These are phyloP conservation scores for Ceryle rudis DNA, from an alignment of 2,797 vertebrate species.

Conservation along the genomic window DNA sequence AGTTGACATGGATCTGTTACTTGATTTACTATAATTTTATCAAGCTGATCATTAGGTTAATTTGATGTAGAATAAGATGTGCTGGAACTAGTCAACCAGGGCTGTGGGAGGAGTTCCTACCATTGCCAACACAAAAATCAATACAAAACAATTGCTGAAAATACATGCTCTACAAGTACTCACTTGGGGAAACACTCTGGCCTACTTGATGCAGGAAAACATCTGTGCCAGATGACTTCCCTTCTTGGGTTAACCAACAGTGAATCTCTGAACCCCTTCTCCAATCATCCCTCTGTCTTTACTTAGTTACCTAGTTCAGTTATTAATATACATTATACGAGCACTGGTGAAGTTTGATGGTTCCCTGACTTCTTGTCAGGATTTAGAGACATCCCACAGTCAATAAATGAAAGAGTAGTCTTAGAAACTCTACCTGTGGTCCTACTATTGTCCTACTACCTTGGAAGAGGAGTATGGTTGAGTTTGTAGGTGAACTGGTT, in stretches of 20 bases:
- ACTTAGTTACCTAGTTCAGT: not conserved
- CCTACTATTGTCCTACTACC: not conserved
- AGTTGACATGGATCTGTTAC: slow-evolving; percentile 16
- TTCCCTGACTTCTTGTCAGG: not conserved
- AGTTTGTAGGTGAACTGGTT: not conserved
- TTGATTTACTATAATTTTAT: slow-evolving; percentile 52
- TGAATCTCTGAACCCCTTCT: not conserved
- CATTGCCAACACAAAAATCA: slow-evolving; percentile 33
- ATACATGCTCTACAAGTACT: not conserved
- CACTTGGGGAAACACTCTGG: slow-evolving; percentile 21
- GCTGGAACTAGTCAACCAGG: slow-evolving; percentile 13
- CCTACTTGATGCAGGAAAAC: not conserved
- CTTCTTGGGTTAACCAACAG: slow-evolving; percentile 1
- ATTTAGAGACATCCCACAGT: not conserved
- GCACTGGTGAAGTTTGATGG: not conserved
- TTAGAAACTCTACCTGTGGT: not conserved
- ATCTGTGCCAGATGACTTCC: slow-evolving; percentile 25
- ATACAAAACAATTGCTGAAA: not conserved
- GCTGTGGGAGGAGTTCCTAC: slow-evolving; percentile 25
- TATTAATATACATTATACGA: not conserved
- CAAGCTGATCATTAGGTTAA: slow-evolving; percentile 59
- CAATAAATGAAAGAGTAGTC: not conserved
- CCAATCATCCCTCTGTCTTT: not conserved
- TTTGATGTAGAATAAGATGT: slow-evolving; percentile 17
- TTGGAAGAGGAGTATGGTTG: not conserved